phyloP scores from a whole-genome alignment of 1,140 invertebrate genomes.

The Agraylea sexmaculata region DNA sequence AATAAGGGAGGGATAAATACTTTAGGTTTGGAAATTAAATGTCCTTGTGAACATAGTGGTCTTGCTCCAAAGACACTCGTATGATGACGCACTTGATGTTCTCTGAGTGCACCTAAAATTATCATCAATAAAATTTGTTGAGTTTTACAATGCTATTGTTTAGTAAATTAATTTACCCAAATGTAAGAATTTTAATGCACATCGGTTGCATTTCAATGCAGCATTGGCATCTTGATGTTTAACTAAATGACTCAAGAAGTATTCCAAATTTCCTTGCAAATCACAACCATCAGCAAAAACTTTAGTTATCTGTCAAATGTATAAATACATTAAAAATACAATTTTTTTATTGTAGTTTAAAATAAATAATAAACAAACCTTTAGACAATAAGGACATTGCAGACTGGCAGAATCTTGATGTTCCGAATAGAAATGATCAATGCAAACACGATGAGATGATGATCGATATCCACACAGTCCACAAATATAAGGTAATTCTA shows the following conservation, averaged over 20 bases:
- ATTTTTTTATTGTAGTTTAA: slow-evolving; percentile 6
- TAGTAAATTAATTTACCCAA: slow-evolving; percentile 34
- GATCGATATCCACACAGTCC: slow-evolving; percentile 58
- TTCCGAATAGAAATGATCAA: slow-evolving; percentile 57
- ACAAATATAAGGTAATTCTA: slow-evolving; percentile 71
- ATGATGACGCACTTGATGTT: slow-evolving; percentile 41
- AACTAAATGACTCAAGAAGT: slow-evolving; percentile 40
- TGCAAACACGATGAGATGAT: slow-evolving; percentile 59
- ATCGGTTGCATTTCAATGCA: slow-evolving; percentile 52
- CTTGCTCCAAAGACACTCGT: slow-evolving; percentile 27
- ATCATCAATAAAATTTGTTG: slow-evolving; percentile 5
- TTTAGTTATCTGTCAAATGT: slow-evolving; percentile 30
- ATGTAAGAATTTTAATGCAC: slow-evolving; percentile 59
- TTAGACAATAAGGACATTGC: slow-evolving; percentile 64
- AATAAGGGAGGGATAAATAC: slow-evolving; percentile 19
- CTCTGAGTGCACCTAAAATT: slow-evolving; percentile 38
- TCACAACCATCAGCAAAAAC: slow-evolving; percentile 37
- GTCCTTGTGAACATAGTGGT: slow-evolving; percentile 32
- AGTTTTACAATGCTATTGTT: too few species aligned
- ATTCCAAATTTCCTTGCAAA: slow-evolving; percentile 36
- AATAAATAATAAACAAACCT: slow-evolving; percentile 26
- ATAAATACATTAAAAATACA: too few species aligned
- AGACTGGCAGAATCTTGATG: slow-evolving; percentile 50
- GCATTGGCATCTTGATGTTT: slow-evolving; percentile 44
- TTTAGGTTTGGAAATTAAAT: slow-evolving; percentile 36